Evolutionary conservation across 2,113 vertebrate genomes (phyloP).

Genomic region (Clarias gariepinus): DNA sequence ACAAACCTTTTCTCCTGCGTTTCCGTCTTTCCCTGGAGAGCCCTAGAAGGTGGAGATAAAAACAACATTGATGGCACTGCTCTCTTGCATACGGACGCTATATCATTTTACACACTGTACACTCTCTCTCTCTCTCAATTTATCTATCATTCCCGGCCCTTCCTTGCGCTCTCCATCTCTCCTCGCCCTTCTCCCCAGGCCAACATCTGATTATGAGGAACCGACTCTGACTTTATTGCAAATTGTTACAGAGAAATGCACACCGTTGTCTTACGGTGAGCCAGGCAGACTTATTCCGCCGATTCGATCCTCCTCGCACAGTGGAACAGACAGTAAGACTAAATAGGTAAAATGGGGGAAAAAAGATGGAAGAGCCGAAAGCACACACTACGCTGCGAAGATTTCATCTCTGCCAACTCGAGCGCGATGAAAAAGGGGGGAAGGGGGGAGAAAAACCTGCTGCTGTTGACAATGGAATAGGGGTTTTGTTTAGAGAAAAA

Average conservation of each 20-base stretch:
- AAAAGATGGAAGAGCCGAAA: constrained; percentile 42
- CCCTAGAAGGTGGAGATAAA: constrained; percentile 59
- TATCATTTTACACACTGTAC: constrained; percentile 10
- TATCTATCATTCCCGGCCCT: not conserved
- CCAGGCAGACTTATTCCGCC: constrained; percentile 25
- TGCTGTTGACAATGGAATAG: constrained; percentile 54
- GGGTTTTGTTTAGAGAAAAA: constrained; percentile 56
- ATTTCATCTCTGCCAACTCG: constrained; percentile 40
- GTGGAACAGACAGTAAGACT: constrained; percentile 49
- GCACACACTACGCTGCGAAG: constrained; percentile 45
- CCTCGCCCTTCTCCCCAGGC: not conserved
- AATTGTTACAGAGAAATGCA: constrained; percentile 70
- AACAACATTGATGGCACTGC: constrained; percentile 17
- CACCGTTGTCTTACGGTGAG: constrained; percentile 55
- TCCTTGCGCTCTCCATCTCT: constrained; percentile 28
- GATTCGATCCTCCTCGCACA: constrained; percentile 49
- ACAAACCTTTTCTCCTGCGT: constrained; percentile 68
- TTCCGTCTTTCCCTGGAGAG: constrained; percentile 64
- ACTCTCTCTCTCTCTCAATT: constrained; percentile 44
- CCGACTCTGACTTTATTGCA: constrained; percentile 68
- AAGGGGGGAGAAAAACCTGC: constrained; percentile 19
- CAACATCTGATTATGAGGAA: constrained; percentile 68
- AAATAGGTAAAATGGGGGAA: constrained; percentile 41
- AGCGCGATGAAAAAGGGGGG: not conserved
- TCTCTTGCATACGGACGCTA: constrained; percentile 36